These are phyloP conservation scores for Rhynchotus rufescens DNA, from an alignment of 2,797 vertebrate genomes.

Conservation along the genomic window DNA sequence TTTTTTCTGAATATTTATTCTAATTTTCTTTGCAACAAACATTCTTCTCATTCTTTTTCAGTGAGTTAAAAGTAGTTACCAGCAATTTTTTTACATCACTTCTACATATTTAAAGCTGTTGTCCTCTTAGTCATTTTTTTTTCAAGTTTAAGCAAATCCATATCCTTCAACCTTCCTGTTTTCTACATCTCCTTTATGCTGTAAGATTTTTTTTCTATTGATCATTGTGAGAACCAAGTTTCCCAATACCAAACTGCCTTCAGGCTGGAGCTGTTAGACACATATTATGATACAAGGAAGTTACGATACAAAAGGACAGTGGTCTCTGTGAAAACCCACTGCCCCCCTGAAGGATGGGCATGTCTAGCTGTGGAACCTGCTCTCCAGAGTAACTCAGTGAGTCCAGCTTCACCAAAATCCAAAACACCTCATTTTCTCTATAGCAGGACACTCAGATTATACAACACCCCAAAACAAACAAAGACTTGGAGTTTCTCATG, in stretches of 20 bases:
- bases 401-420: background rate
- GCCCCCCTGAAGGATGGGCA: background rate
- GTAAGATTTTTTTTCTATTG: background rate
- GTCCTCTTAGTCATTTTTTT: background rate
- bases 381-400: background rate
- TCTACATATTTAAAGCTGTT: background rate
- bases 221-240: background rate
- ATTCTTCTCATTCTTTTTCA: background rate
- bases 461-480: background rate
- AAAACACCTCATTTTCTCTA: background rate
- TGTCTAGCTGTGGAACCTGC: background rate
- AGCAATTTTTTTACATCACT: background rate
- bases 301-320: background rate
- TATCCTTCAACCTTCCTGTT: slow-evolving; percentile 10
- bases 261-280: background rate
- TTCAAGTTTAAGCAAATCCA: background rate
- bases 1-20: background rate
- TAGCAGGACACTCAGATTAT: slow-evolving; percentile 26
- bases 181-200: slow-evolving; percentile 28
- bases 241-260: background rate
- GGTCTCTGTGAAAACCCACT: background rate
- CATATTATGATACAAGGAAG: background rate
- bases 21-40: background rate
- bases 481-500: background rate
- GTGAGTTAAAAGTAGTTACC: background rate